Conservation (phyloP, 2,113 vertebrate genomes). For the Miniopterus natalensis region DNA sequence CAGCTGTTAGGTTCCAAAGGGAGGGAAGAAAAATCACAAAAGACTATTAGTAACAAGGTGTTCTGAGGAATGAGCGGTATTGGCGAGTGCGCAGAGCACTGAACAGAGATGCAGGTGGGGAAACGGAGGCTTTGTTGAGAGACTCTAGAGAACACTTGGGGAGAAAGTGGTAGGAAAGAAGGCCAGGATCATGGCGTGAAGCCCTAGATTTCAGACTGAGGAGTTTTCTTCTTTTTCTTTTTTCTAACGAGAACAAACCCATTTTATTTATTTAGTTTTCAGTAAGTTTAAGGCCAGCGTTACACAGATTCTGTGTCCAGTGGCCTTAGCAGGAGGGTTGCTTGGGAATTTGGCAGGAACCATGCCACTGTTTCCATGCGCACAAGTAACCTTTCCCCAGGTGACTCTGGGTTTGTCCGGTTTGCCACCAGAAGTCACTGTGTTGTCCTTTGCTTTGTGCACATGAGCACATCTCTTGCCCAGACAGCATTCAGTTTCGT, state of each 20-base stretch:
- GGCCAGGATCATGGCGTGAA: background rate
- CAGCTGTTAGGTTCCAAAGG: conserved; percentile 2
- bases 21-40: background rate
- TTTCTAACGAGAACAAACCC: background rate
- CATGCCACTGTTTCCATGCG: background rate
- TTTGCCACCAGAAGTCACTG: background rate
- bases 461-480: background rate
- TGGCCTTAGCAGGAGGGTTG: background rate
- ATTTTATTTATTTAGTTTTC: background rate
- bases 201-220: background rate
- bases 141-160: background rate
- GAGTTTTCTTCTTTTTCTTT: background rate
- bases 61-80: conserved; percentile 22
- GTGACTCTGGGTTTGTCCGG: background rate
- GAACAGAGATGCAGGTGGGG: background rate
- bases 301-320: background rate
- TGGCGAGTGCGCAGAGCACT: background rate
- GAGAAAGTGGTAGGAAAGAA: background rate
- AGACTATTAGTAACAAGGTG: background rate
- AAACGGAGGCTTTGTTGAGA: conserved; percentile 1
- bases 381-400: background rate
- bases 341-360: background rate
- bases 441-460: background rate
- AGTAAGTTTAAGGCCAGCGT: background rate
- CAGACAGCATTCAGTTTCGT: background rate